These are phyloP conservation scores for Rhyacophila evoluta DNA, from an alignment of 2,888 invertebrate species.

Conservation along the genomic window DNA sequence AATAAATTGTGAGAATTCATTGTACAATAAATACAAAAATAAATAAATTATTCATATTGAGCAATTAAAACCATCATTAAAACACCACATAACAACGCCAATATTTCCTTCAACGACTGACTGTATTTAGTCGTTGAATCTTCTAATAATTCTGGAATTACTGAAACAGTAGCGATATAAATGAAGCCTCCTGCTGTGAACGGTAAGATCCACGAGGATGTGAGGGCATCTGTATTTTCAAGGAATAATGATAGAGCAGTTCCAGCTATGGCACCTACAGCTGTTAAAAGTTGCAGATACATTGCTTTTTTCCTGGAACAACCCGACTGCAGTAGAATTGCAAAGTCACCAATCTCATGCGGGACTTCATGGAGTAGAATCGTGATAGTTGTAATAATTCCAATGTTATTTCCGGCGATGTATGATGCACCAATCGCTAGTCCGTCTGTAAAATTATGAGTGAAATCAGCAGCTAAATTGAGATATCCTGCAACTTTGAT, in stretches of 20 bases:
- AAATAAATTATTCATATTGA: conserved; percentile 66
- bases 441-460: conserved; percentile 99
- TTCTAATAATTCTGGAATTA: conserved; percentile 96
- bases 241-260: conserved; percentile 89
- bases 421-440: conserved; percentile 98
- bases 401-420: conserved; percentile 89
- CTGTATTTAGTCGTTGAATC: conserved; percentile 84
- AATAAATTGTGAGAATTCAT: background rate
- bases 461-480: conserved; percentile 97
- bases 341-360: conserved; percentile 99
- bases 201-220: conserved; percentile 91
- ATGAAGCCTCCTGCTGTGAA: conserved; percentile 99
- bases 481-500: conserved; percentile 82
- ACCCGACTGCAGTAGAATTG: conserved; percentile 97
- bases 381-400: conserved; percentile 92
- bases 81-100: conserved; percentile 89
- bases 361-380: conserved; percentile 98
- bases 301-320: conserved; percentile 95
- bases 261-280: conserved; percentile 94
- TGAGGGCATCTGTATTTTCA: conserved; percentile 76
- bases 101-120: conserved; percentile 92
- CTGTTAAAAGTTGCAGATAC: conserved; percentile 92
- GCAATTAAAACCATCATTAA: conserved; percentile 97
- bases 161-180: conserved; percentile 98
- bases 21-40: background rate